These are phyloP conservation scores for Spodoptera litura DNA, from an alignment of 1,140 invertebrate species.

Conservation along the genomic window DNA sequence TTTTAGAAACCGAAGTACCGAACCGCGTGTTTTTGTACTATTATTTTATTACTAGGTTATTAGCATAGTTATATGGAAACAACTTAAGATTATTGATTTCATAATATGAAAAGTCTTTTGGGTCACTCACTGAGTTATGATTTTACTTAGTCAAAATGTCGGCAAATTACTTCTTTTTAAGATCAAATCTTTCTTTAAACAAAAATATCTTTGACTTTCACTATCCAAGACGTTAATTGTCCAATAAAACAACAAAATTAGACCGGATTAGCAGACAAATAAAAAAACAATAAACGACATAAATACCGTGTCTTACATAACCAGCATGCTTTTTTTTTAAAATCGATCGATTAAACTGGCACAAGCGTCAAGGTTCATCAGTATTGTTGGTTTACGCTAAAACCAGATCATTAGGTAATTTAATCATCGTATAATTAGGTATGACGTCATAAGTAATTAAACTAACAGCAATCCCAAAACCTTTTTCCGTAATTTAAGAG, in stretches of 20 bases:
- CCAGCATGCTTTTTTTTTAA: neutral
- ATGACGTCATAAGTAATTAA: neutral
- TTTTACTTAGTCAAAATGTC: no score
- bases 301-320: constrained; percentile 6
- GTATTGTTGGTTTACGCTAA: neutral
- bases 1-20: no score
- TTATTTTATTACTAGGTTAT: no score
- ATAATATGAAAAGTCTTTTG: no score
- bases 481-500: no score
- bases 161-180: no score
- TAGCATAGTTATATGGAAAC: no score
- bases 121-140: no score
- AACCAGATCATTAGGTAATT: constrained; percentile 19
- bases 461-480: neutral
- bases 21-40: no score
- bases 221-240: neutral
- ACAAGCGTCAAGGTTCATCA: constrained; percentile 27
- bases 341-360: neutral
- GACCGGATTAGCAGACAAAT: neutral
- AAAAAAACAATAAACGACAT: neutral
- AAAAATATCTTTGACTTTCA: no score
- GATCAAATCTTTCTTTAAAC: no score
- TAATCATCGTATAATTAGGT: neutral
- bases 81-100: no score
- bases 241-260: neutral